Base-by-base conservation (phyloP, 2,888 invertebrate genomes). In the Lochmaea crataegi region DNA sequence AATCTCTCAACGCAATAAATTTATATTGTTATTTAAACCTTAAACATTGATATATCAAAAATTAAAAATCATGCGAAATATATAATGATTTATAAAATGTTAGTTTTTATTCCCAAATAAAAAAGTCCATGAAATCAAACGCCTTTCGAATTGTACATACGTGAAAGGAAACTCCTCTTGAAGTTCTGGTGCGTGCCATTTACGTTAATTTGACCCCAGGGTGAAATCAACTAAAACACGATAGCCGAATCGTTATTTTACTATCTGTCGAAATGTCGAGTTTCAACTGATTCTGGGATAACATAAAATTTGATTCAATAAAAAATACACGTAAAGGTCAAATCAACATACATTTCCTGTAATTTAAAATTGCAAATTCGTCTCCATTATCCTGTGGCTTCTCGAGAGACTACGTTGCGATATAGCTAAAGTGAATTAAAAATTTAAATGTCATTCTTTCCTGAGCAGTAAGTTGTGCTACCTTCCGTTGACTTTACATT, bases 151-250 rank as follows among this genome's bases (percentile, higher is more conserved):
- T 68, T 51, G 32, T 51, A 65, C n/a, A 58, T 51, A 66, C 67
- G 70, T 71, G 67, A 58, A 67, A 68, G 9, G 65, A 65, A 68
- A 68, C 41, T 65, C 65, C 57, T 68, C 68, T 51, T 60, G 65
- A 60, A 68, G 45, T 61, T 53, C 56, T 16, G 57, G 83, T 84
- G 85, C 85, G 85, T 85, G 85, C 84, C 84, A 83, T 84, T 81
- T 80, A 82, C 80, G 83, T 81, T 82, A 84, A 86, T 86, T 80
- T 84, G 81, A 84, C 86, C 85, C 86, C 78, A 75, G 86, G 86
- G 86, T 84, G 84, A 85, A 84, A 84, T 86, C 84, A 79, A 82
- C 84, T 85, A 85, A 86, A 86, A 85, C 86, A 85, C 84, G 84
- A 81, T 86, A 84, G 85, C 84, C 85, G 82, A 86, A 86, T 85